phyloP scores from a whole-genome alignment of 2,113 vertebrate species.

The Callorhinus ursinus region DNA sequence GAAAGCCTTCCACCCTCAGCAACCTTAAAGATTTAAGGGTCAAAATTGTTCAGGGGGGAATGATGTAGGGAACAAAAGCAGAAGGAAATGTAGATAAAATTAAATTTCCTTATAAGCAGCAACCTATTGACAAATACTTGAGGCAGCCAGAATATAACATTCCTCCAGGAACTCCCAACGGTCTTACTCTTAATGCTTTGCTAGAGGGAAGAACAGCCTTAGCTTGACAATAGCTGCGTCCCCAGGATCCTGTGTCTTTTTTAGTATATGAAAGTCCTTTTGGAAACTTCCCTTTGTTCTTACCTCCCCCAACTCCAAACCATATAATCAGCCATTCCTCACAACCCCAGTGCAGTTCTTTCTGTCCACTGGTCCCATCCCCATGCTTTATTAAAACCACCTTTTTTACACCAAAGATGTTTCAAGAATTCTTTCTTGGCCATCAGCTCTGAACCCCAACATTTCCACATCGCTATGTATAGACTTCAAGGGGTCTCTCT shows the following conservation, averaged over 20 bases:
- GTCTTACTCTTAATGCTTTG: background rate
- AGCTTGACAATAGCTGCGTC: background rate
- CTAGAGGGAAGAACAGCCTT: background rate
- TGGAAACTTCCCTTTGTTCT: background rate
- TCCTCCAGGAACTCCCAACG: background rate
- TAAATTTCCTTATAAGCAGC: background rate
- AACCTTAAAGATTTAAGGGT: background rate
- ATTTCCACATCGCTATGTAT: background rate
- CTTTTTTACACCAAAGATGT: background rate
- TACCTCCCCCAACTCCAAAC: background rate
- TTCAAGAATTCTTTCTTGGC: background rate
- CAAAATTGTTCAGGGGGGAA: background rate
- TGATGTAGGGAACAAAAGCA: background rate
- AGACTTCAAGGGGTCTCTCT: background rate
- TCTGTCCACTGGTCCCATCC: background rate
- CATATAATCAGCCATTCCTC: background rate
- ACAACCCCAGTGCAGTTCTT: background rate
- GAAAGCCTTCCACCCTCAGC: background rate
- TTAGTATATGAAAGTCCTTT: background rate
- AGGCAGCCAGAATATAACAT: background rate
- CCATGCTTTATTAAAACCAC: background rate
- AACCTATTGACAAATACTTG: background rate
- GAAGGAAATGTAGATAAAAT: background rate
- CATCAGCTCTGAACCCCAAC: background rate
- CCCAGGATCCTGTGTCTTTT: background rate